These are phyloP conservation scores for Loriculus beryllinus DNA, from an alignment of 2,797 vertebrate species.

Conservation along the genomic window DNA sequence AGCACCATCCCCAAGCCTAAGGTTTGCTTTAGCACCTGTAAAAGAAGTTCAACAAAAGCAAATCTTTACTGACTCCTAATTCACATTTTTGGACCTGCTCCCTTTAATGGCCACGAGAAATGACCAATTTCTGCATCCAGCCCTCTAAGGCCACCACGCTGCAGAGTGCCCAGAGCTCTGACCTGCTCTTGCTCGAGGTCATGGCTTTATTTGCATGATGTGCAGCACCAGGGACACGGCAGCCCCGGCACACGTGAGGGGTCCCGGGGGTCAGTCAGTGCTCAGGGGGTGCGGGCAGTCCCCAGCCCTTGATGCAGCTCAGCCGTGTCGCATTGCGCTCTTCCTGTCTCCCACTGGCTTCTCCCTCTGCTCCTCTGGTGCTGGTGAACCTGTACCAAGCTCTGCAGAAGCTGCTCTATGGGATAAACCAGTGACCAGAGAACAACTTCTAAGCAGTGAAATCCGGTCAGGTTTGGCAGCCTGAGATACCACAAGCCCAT, in stretches of 20 bases:
- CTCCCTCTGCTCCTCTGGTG: background rate
- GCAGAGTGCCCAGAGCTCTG: rapidly evolving
- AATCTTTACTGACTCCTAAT: background rate
- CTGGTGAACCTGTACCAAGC: background rate
- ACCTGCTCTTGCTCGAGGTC: background rate
- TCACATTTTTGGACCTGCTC: background rate
- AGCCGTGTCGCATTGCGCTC: rapidly evolving
- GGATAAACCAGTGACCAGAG: background rate
- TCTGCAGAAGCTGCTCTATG: background rate
- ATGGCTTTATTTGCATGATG: background rate
- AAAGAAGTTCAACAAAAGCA: background rate
- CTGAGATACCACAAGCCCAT: background rate
- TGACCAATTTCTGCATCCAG: background rate
- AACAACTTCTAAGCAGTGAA: background rate
- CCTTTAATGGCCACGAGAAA: rapidly evolving
- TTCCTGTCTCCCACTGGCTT: background rate
- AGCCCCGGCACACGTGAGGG: background rate
- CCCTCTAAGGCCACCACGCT: background rate
- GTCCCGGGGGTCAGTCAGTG: background rate
- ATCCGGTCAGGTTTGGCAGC: background rate
- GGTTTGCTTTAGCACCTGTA: background rate
- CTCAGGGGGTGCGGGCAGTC: background rate
- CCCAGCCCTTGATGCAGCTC: background rate
- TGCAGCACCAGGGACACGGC: background rate
- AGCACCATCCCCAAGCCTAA: background rate